phyloP scores from a whole-genome alignment of 2,113 vertebrate species.

The Cyanoramphus novaezelandiae region DNA sequence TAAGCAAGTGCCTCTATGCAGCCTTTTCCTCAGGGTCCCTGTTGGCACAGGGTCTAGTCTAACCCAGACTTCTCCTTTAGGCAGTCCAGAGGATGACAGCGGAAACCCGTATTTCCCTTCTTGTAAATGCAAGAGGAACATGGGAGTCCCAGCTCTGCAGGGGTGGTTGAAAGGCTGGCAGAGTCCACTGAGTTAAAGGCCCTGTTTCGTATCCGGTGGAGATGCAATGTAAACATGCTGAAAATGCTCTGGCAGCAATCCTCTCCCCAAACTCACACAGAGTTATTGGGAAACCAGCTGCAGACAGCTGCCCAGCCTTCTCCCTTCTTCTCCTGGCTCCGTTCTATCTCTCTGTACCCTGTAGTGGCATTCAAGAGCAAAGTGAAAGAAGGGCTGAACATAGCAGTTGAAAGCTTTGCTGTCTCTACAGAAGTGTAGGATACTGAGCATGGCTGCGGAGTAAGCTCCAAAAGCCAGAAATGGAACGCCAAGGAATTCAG shows the following conservation, averaged over 20 bases:
- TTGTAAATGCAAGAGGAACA: background rate
- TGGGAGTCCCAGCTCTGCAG: background rate
- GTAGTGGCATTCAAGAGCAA: background rate
- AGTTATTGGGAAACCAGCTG: background rate
- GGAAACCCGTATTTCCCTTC: background rate
- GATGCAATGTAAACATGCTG: background rate
- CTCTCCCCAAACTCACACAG: background rate
- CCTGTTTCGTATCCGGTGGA: background rate
- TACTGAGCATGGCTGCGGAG: background rate
- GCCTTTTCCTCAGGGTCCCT: background rate
- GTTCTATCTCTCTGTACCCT: background rate
- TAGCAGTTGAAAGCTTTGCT: background rate
- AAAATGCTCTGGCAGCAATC: background rate
- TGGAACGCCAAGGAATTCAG: background rate
- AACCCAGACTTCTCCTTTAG: background rate
- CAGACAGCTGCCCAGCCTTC: background rate
- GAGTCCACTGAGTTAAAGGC: background rate
- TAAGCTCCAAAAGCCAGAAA: background rate
- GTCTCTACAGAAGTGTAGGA: background rate
- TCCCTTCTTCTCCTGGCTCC: background rate
- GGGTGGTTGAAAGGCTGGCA: background rate
- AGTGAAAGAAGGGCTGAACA: background rate
- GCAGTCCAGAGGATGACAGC: background rate
- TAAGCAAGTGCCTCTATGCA: background rate
- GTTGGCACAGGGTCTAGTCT: background rate